These are phyloP conservation scores for Elgaria multicarinata DNA, from an alignment of 2,113 vertebrate species.

Conservation along the genomic window DNA sequence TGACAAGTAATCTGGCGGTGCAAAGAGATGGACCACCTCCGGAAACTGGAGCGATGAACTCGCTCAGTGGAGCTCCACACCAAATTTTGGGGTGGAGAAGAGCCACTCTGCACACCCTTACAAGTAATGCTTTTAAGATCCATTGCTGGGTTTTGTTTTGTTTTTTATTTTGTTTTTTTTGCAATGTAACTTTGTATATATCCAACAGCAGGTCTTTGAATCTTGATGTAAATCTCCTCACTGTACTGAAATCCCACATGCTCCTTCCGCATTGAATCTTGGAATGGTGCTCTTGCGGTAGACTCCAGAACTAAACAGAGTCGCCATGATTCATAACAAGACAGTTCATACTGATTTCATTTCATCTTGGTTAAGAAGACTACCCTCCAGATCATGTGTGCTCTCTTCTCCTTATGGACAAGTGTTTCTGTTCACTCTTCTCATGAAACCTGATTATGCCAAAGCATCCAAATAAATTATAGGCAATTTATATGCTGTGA, in stretches of 20 bases:
- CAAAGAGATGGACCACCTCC: too few species aligned
- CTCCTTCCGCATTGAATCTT: background rate
- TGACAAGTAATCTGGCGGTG: too few species aligned
- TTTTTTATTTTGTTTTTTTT: background rate
- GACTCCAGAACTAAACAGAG: conserved; percentile 45
- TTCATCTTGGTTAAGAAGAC: background rate
- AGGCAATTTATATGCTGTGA: conserved; percentile 47
- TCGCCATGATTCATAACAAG: conserved; percentile 27
- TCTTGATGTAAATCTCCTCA: background rate
- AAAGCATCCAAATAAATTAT: conserved; percentile 63
- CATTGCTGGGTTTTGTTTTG: background rate
- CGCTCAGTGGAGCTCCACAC: too few species aligned
- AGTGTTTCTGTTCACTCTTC: conserved; percentile 51
- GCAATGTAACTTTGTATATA: background rate
- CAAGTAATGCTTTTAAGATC: background rate
- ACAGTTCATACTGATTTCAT: background rate
- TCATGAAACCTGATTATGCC: conserved; percentile 37
- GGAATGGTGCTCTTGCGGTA: background rate
- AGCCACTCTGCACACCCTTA: too few species aligned
- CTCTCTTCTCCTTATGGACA: conserved; percentile 61
- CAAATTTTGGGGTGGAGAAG: too few species aligned
- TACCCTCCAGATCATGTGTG: conserved; percentile 48
- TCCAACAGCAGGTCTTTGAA: background rate
- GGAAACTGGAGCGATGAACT: too few species aligned
- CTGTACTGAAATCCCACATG: conserved; percentile 11